Conservation (phyloP, 2,113 vertebrate genomes). For the Vulpes vulpes region DNA sequence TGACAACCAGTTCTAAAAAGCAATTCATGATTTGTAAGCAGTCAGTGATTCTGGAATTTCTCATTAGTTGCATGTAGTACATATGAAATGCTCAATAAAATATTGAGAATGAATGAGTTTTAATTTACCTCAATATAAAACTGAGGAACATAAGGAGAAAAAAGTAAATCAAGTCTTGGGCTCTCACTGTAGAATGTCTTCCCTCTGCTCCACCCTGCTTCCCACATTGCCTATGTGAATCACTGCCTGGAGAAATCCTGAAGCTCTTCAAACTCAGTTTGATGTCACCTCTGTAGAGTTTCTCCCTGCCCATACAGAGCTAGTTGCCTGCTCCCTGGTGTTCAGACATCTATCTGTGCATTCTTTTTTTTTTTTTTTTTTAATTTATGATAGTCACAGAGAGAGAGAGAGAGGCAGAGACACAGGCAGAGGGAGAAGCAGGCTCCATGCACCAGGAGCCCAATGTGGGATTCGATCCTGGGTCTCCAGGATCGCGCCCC, state of each 20-base stretch:
- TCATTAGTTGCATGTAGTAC: neutral
- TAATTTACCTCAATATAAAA: constrained; percentile 34
- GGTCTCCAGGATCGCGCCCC: too few species aligned
- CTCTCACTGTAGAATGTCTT: neutral
- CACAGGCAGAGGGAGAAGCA: too few species aligned
- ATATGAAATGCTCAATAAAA: neutral
- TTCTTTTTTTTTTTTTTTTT: neutral
- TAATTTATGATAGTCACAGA: too few species aligned
- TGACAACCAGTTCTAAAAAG: neutral
- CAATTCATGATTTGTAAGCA: neutral
- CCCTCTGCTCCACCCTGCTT: neutral
- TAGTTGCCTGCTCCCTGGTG: neutral
- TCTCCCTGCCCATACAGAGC: neutral
- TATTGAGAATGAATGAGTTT: neutral
- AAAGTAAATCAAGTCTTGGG: neutral
- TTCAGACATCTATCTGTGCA: neutral
- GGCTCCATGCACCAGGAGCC: too few species aligned
- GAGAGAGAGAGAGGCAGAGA: too few species aligned
- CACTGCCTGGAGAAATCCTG: neutral
- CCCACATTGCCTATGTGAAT: neutral
- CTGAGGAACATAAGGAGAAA: neutral
- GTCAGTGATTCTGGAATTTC: neutral
- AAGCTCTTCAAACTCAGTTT: neutral
- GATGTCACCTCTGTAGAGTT: neutral
- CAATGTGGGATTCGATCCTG: too few species aligned